A percentile compares a stretch with the other conserved stretches of the same genome.
Evolutionary conservation across 2,888 invertebrate species (phyloP).

Genomic region (Slavum lentiscoides): DNA sequence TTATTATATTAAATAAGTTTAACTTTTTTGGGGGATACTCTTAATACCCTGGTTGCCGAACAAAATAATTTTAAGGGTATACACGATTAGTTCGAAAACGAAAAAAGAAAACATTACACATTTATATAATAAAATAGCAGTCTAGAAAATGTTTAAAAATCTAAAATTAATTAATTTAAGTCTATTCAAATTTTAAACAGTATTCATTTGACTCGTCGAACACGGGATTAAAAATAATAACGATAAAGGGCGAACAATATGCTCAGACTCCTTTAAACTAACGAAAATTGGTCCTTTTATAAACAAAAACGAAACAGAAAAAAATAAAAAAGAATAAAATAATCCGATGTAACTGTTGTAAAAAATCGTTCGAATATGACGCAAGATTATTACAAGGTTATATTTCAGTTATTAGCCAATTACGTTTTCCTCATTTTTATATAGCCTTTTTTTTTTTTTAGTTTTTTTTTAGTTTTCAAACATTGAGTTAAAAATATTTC

Average conservation of each 20-base stretch:
- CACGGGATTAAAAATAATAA: background rate
- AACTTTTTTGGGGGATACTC: slow-evolving; percentile 23
- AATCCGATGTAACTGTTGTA: background rate
- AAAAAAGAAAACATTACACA: slow-evolving; percentile 31
- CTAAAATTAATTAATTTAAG: slow-evolving; percentile 30
- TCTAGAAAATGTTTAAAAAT: slow-evolving; percentile 32
- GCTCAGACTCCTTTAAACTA: slow-evolving; percentile 6
- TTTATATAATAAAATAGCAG: slow-evolving; percentile 41
- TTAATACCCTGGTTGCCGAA: slow-evolving; percentile 52
- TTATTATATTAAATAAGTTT: slow-evolving; percentile 21
- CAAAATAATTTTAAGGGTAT: slow-evolving; percentile 41
- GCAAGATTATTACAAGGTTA: slow-evolving; percentile 1
- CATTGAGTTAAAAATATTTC: slow-evolving; percentile 12
- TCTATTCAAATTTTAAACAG: slow-evolving; percentile 11
- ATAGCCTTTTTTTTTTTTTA: background rate
- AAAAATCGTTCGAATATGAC: slow-evolving; percentile 3
- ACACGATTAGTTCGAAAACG: slow-evolving; percentile 33
- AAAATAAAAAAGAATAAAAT: slow-evolving; percentile 2
- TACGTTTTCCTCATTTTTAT: background rate
- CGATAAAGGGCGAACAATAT: background rate
- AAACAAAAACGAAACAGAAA: slow-evolving; percentile 5
- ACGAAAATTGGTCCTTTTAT: slow-evolving; percentile 48
- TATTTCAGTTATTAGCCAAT: background rate
- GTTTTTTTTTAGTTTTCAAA: slow-evolving; percentile 9
- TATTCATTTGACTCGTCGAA: background rate